phyloP scores from a whole-genome alignment of 2,888 invertebrate species.

The Macrophya alboannulata region DNA sequence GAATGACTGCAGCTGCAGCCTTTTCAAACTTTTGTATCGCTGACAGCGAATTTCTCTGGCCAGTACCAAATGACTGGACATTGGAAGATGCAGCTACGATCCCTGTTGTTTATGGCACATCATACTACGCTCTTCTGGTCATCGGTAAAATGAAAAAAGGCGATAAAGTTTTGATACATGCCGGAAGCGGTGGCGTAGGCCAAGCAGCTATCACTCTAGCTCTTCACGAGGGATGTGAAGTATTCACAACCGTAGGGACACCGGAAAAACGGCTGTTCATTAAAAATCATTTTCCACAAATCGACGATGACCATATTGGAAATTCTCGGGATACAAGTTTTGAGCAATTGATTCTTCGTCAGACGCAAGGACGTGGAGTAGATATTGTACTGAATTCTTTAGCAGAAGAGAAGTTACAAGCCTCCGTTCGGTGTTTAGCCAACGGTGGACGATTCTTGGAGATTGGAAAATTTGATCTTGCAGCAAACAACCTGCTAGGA shows the following conservation, averaged over 20 bases:
- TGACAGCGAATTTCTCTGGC: constrained; percentile 77
- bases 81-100: constrained; percentile 80
- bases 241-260: constrained; percentile 88
- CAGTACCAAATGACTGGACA: constrained; percentile 79
- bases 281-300: constrained; percentile 82
- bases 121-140: not conserved
- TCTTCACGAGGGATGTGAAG: constrained; percentile 78
- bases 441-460: constrained; percentile 83
- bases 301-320: too few relatives aligned
- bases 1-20: constrained; percentile 77
- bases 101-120: constrained; percentile 81
- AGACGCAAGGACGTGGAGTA: constrained; percentile 93
- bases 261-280: constrained; percentile 85
- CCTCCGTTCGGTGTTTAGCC: constrained; percentile 76
- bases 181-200: constrained; percentile 85
- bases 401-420: constrained; percentile 83
- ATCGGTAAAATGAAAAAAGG: constrained; percentile 61
- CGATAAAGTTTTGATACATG: constrained; percentile 60
- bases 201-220: constrained; percentile 88
- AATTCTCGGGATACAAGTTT: constrained; percentile 84
- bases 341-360: constrained; percentile 87
- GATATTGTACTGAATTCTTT: constrained; percentile 92
- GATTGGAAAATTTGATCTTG: constrained; percentile 86
- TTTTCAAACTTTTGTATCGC: constrained; percentile 81
- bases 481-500: constrained; percentile 80